Evolutionary conservation across 2,888 invertebrate species (phyloP), one percentile per base, ranked within the genome.

Genomic region (Hesperia comma): DNA sequence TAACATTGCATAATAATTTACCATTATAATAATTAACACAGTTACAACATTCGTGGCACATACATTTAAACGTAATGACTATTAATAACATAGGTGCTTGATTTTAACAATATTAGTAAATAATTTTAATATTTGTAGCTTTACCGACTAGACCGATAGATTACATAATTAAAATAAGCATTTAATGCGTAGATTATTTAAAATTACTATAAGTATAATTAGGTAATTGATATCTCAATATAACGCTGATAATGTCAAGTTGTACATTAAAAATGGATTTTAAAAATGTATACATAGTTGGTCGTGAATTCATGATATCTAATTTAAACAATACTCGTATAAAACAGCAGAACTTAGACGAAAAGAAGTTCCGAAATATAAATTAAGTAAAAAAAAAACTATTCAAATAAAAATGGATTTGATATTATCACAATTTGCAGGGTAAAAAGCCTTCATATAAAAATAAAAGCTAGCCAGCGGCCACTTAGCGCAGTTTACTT

Each of bases 361-460:
- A 15, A 53, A 43, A n/a, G 62, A 55, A 63, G 41, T 63, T 43
- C 5, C 5, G 26, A 55, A 41, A n/a, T n/a, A 17, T 8, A 46
- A 12, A 3, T 15, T 46, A 46, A 6, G 14, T 17, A 46, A 17
- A 46, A 1, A 46, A 32, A 55, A n/a, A 37, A 6, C 15, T 58
- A 26, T 12, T 55, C 41, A 51, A 46, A 61, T 54, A 19, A 53
- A n/a, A 5, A 26, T n/a, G n/a, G n/a, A 46, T n/a, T 19, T 63
- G 17, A 19, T 58, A 64, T 64, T 58, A 64, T 64, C 64, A 58
- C 58, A 53, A 41, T 53, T 6, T 70, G 49, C 70, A 69, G 68
- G 63, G 55, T 73, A 74, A 77, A 77, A 72, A 71, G 72, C 70
- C 67, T 68, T 40, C 17, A 71, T 76, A 75, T 69, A 79, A 80